Evolutionary conservation across 1,140 invertebrate genomes (phyloP), one percentile per base, ranked within the genome.

Genomic region (Zaprionus gabonicus): DNA sequence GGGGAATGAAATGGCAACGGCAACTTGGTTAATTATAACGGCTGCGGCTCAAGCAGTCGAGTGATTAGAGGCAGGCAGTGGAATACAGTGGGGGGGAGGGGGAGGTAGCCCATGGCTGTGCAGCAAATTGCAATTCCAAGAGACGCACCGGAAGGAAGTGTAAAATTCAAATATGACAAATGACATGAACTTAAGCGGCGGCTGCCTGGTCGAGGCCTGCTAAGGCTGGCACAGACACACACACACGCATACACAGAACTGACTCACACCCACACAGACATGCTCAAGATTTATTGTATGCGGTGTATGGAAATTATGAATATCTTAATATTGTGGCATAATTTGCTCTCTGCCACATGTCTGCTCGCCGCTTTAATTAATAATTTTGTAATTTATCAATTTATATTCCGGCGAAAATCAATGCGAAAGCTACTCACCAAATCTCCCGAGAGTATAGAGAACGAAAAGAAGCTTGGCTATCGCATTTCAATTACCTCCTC

Each of bases 81-180:
- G 31, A 41, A 27, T n/a, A 63, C 25, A 23, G 41, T 15, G 66
- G 6, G 59, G 41, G 13, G 13, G 56, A 31, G 59, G 49, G 49
- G 46, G 34, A 27, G 41, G 36, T 59, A 66, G 76, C 49, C 56
- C 27, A 44, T 56, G 55, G 71, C 49, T 60, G 25, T 55, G 66
- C 66, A 34, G 60, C 85, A 85, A 85, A 87, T 90, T 90, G 85
- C 85, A 88, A 84, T 81, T 88, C 71, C 78, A 74, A 73, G 78
- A 71, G 78, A 90, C 79, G 81, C 72, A 91, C 85, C 85, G 86
- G 85, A 90, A 90, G 85, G 85, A 90, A 90, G 85, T 90, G 85
- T 90, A 90, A 90, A 90, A 90, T 90, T 90, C 85, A 90, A 90
- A 90, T 90, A 90, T 90, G 85, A 90, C 85, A 90, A 90, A 91